Base-by-base conservation (phyloP, 2,113 vertebrate species). In the Podarcis cretensis region DNA sequence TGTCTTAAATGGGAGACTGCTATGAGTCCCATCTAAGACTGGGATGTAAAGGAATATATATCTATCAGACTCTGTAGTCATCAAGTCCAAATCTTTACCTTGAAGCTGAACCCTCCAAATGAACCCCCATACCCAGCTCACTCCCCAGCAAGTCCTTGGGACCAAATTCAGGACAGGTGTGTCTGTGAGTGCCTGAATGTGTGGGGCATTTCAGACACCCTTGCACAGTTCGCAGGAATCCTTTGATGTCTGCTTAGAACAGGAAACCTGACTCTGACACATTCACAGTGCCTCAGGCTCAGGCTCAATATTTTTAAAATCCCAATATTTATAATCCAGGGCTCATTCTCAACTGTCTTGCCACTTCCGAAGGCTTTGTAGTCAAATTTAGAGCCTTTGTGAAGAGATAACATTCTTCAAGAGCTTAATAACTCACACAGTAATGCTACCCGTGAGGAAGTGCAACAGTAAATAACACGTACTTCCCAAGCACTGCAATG, bases 381-480 rank as follows among this genome's bases (percentile, higher is more conserved):
- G 54, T 37, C 23, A 85, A 85, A 85, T 77, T 76, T 85, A 85
- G 73, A 85, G 71, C 54, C 73, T 40, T 65, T 27, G 73, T 76
- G 54, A 77, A 85, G 32, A 76, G 84, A 40, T 27, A 76, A 63
- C 7, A 18, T 37, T 76, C 6, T 76, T 76, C 54, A 85, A 85
- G 73, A 76, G 71, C 84, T 76, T 85, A 85, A 76, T 85, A 43
- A 85, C 91, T 93, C 86, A 92, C 83, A 87, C 84, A 13, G 12
- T 68, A 76, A 32, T 73, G 9, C 40, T 80, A 77, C 85, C 68
- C 82, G 79, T 30, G 84, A 32, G 65, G 85, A 76, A 71, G 48
- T 77, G 23, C 40, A 85, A 89, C 85, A 86, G 63, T 83, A 91
- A 90, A 83, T 81, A 84, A 89, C 89, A 75, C 84, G 37, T 83